Evolutionary conservation across 2,113 vertebrate genomes (phyloP).

Genomic region (Nymphicus hollandicus): DNA sequence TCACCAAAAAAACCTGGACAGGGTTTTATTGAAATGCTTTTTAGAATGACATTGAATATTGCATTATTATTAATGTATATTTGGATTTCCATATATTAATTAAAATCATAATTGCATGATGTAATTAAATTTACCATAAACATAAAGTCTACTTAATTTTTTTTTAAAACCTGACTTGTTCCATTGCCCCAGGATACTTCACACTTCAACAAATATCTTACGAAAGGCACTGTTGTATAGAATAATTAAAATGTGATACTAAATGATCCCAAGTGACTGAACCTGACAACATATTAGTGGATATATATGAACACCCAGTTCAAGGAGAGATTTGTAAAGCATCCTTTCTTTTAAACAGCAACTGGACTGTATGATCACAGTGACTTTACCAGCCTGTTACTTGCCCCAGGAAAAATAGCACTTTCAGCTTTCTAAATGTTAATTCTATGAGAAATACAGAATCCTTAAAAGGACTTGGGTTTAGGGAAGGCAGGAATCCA

Average conservation of each 20-base stretch:
- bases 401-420: neutral
- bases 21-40: neutral
- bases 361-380: neutral
- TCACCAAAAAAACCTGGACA: neutral
- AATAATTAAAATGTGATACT: slow-evolving; percentile 13
- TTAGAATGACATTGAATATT: neutral
- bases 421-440: neutral
- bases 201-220: neutral
- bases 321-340: neutral
- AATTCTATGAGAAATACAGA: neutral
- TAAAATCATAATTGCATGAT: neutral
- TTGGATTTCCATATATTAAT: neutral
- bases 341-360: neutral
- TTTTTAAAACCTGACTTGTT: neutral
- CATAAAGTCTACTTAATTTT: neutral
- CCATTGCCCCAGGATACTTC: neutral
- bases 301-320: neutral
- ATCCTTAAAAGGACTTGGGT: neutral
- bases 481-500: neutral
- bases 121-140: neutral
- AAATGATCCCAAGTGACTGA: neutral
- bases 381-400: neutral
- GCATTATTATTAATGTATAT: neutral
- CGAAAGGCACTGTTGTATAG: neutral
- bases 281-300: neutral